A percentile compares a stretch with the other conserved stretches of the same genome.
Conservation (phyloP, 2,797 vertebrate species). For the Gymnoscopelus braueri region DNA sequence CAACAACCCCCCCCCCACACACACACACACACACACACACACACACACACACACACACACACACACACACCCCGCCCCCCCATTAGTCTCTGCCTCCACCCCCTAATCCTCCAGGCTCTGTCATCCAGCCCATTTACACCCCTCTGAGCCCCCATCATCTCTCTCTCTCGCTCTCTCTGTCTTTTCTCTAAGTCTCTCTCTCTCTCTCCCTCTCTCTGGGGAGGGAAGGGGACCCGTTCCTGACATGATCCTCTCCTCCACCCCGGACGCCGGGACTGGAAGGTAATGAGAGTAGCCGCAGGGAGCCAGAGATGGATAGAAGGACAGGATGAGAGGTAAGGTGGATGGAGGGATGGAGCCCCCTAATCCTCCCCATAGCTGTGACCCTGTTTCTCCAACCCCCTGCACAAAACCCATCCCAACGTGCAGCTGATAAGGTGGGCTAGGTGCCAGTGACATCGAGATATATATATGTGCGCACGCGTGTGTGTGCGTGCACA, state of each 20-base stretch:
- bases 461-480: neutral
- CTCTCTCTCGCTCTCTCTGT: constrained; percentile 6
- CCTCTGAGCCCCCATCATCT: constrained; percentile 64
- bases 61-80: constrained; percentile 39
- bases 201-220: constrained; percentile 12
- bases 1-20: constrained; percentile 18
- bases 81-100: constrained; percentile 60
- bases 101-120: constrained; percentile 53
- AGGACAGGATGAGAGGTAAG: constrained; percentile 31
- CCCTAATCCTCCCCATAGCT: constrained; percentile 56
- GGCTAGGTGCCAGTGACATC: constrained; percentile 53
- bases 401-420: too few species aligned
- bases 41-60: constrained; percentile 18
- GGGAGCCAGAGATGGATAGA: constrained; percentile 45
- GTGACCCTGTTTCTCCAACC: constrained; percentile 66
- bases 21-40: neutral
- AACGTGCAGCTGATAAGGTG: constrained; percentile 49
- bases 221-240: constrained; percentile 47
- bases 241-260: constrained; percentile 48
- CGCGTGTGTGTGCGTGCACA: too few species aligned
- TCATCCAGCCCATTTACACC: constrained; percentile 76
- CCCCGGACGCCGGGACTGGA: constrained; percentile 10
- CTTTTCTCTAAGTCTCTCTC: constrained; percentile 25
- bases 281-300: constrained; percentile 58
- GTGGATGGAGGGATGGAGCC: constrained; percentile 35